Base-by-base conservation (phyloP, 2,113 vertebrate species). In the Nipponia nippon region DNA sequence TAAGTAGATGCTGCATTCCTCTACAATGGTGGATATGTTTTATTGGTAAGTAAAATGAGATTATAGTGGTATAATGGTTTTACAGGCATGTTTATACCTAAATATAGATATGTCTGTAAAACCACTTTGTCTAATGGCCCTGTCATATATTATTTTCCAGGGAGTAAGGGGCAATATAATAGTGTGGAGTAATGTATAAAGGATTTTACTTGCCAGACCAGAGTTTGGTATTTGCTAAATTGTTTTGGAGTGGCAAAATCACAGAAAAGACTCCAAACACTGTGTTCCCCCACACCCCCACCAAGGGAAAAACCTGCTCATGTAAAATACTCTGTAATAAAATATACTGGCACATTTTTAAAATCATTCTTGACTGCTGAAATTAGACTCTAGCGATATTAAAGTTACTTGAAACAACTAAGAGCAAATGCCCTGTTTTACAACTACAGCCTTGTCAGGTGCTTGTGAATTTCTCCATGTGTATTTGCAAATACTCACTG, bases 51-150 rank as follows among this genome's bases (percentile, higher is more conserved):
- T 91, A 87, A 95, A 93, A 88, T 86, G 38, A 91, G 58, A 91
- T 91, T 95, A 70, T 70, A 69, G 84, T 80, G 53, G 12, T 90
- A 69, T 70, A 95, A 94, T 90, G 70, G 52, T 77, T 96, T 93
- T 94, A 90, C 75, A 86, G 90, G 36, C 66, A 70, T 95, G 66
- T 95, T 96, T 93, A 94, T 96, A 90, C 49, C 82, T 92, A 96
- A 94, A 91, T 92, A 96, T 88, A 91, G 93, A 58, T 85, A 91
- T 17, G 29, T 90, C 69, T 87, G 47, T 90, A 82, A 95, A 97
- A 78, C 63, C 34, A 55, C 47, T 87, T 84, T 40, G 20, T 94
- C 69, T 95, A 83, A 91, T 89, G 44, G 62, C 44, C 36, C 27
- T 55, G n/a, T 76, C 50, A 67, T 75, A 29, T 82, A 67, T 84